A percentile compares a stretch with the other conserved stretches of the same genome.
Evolutionary conservation across 2,888 invertebrate species (phyloP).

Genomic region (Lepidochrysops patricia): DNA sequence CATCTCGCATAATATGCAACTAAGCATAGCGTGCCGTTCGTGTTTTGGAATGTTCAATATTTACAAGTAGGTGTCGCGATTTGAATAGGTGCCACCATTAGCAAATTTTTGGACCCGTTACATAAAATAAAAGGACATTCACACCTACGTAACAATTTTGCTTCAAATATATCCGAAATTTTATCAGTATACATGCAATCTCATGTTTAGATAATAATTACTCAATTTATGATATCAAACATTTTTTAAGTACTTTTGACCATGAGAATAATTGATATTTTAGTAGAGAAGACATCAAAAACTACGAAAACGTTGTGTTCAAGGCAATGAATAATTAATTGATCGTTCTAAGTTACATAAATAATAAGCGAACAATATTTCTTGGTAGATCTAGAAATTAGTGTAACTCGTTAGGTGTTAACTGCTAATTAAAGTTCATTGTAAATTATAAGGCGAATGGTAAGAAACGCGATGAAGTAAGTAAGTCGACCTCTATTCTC

Average conservation of each 20-base stretch:
- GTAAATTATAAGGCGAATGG: neutral
- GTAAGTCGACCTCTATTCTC: neutral
- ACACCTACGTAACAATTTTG: neutral
- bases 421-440: neutral
- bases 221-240: too few relatives aligned
- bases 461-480: neutral
- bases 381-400: neutral
- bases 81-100: conserved; percentile 3
- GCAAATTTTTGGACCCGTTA: conserved; percentile 1
- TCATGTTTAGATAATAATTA: neutral
- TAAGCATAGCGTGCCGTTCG: neutral
- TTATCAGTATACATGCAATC: neutral
- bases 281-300: too few relatives aligned
- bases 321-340: too few relatives aligned
- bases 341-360: too few relatives aligned
- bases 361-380: neutral
- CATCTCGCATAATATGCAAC: too few relatives aligned
- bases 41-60: neutral
- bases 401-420: neutral
- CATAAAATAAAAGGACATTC: conserved; percentile 1
- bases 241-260: too few relatives aligned
- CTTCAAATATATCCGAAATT: neutral
- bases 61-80: neutral
- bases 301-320: too few relatives aligned
- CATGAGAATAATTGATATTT: too few relatives aligned